These are phyloP conservation scores for Drosophila tani DNA, from an alignment of 1,140 invertebrate species.

Conservation along the genomic window DNA sequence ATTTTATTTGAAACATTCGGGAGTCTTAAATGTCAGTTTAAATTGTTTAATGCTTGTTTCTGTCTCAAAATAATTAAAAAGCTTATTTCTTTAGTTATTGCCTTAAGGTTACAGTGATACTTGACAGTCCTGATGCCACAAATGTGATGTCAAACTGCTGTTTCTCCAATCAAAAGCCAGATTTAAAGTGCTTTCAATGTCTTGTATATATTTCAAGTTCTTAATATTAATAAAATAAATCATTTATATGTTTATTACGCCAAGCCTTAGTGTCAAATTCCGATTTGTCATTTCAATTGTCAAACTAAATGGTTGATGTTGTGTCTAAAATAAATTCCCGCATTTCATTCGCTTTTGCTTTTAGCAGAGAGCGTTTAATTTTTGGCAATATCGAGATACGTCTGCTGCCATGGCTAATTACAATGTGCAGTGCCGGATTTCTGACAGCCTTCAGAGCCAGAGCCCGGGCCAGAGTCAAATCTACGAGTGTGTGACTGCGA, in stretches of 20 bases:
- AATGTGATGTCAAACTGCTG: neutral
- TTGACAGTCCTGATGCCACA: neutral
- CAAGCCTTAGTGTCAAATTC: constrained; percentile 14
- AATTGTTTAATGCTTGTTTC: neutral
- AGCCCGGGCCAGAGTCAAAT: constrained; percentile 1
- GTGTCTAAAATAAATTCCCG: constrained; percentile 22
- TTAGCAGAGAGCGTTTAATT: constrained; percentile 45
- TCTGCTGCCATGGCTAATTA: constrained; percentile 68
- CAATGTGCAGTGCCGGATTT: constrained; percentile 63
- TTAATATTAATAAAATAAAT: neutral
- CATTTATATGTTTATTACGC: neutral
- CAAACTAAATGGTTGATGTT: constrained; percentile 8
- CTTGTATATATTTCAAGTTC: neutral
- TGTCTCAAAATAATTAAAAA: neutral
- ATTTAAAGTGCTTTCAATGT: neutral
- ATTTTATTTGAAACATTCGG: neutral
- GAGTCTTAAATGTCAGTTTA: neutral
- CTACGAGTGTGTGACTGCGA: constrained; percentile 37
- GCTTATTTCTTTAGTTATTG: neutral
- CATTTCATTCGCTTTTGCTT: constrained; percentile 47
- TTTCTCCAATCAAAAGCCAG: neutral
- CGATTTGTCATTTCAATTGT: constrained; percentile 20
- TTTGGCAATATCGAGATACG: constrained; percentile 50
- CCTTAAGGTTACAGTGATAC: too few relatives aligned
- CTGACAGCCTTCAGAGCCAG: constrained; percentile 54